These are phyloP conservation scores for Hyalella azteca DNA, from an alignment of 2,888 invertebrate species.

Conservation along the genomic window DNA sequence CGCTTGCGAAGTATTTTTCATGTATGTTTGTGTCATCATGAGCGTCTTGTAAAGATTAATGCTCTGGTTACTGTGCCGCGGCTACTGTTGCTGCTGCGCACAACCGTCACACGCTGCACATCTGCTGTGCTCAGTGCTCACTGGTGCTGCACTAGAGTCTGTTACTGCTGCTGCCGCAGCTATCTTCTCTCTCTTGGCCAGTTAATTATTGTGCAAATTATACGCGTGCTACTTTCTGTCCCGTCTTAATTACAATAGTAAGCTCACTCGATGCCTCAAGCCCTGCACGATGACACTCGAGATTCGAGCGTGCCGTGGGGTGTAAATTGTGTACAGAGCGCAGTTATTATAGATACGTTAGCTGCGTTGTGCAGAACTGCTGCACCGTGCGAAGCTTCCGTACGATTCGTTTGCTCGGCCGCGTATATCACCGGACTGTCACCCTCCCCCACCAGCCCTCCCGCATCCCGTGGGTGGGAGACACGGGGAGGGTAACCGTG, in stretches of 20 bases:
- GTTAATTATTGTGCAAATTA: neutral
- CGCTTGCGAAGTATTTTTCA: too few relatives aligned
- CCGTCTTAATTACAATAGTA: too few relatives aligned
- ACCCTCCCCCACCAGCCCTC: neutral
- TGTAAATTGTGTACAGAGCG: too few relatives aligned
- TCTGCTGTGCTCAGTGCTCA: neutral
- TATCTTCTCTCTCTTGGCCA: neutral
- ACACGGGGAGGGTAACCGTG: neutral
- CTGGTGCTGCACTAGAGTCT: neutral
- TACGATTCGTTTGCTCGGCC: constrained; percentile 9
- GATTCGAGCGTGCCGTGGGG: too few relatives aligned
- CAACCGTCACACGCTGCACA: constrained; percentile 10
- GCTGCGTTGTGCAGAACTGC: too few relatives aligned
- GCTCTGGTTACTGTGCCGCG: neutral
- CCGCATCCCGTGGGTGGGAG: neutral
- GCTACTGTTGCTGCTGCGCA: neutral
- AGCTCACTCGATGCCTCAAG: too few relatives aligned
- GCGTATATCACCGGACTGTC: neutral
- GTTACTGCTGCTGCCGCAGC: constrained; percentile 8
- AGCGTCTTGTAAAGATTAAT: too few relatives aligned
- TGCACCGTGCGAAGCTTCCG: neutral
- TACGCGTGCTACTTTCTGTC: too few relatives aligned
- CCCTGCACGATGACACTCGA: too few relatives aligned
- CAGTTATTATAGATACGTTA: too few relatives aligned
- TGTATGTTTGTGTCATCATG: too few relatives aligned